These are phyloP conservation scores for Eubasilissa splendida DNA, from an alignment of 2,888 invertebrate genomes.

Conservation along the genomic window DNA sequence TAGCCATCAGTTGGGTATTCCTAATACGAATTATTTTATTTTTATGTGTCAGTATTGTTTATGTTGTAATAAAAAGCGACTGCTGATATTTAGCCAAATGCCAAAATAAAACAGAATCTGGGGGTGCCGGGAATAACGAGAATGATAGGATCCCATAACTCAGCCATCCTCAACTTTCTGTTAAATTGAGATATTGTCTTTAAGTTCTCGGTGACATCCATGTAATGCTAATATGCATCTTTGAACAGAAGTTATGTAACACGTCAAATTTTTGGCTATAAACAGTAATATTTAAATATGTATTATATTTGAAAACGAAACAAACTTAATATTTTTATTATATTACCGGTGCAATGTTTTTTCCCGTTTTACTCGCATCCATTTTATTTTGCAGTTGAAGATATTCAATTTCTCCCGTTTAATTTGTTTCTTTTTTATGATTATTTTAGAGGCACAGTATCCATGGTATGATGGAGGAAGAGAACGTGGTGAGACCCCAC, in stretches of 20 bases:
- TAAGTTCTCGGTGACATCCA: too few species aligned
- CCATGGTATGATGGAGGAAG: conserved; percentile 94
- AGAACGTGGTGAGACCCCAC: conserved; percentile 90
- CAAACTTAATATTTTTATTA: too few species aligned
- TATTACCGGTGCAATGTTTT: not conserved
- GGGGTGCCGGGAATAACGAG: not conserved
- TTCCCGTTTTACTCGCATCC: not conserved
- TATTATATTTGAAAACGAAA: too few species aligned
- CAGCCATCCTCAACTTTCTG: too few species aligned
- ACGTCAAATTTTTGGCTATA: too few species aligned
- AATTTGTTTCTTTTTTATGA: not conserved
- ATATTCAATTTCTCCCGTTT: not conserved
- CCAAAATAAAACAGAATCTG: not conserved
- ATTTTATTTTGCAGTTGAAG: not conserved
- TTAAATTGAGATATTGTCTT: too few species aligned
- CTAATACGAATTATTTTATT: not conserved
- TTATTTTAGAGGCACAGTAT: conserved; percentile 84
- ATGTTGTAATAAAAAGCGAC: not conserved
- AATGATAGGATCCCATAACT: too few species aligned
- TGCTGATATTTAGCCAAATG: not conserved
- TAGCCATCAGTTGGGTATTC: not conserved
- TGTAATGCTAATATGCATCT: too few species aligned
- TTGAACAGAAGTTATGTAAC: too few species aligned
- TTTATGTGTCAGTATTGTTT: conserved; percentile 15
- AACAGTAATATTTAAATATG: too few species aligned